These are phyloP conservation scores for Chrysopilus asiliformis DNA, from an alignment of 2,888 invertebrate genomes.

Conservation along the genomic window DNA sequence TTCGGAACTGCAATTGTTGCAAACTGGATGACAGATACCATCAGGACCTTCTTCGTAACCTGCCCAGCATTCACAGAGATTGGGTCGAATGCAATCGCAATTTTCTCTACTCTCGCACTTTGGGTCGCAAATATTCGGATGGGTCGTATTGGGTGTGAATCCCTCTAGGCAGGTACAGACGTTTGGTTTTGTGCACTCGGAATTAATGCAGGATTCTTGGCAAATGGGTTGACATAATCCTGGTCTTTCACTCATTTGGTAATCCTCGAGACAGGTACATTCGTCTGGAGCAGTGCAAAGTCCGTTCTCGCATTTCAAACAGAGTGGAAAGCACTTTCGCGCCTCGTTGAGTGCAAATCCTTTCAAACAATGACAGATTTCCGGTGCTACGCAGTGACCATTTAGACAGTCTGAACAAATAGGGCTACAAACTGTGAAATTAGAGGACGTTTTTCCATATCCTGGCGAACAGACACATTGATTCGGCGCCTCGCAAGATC, in stretches of 20 bases:
- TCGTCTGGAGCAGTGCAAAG: constrained; percentile 19
- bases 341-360: background rate
- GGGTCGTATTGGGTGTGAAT: too few species aligned
- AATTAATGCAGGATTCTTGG: constrained; percentile 27
- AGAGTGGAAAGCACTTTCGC: constrained; percentile 12
- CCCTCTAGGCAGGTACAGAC: constrained; percentile 25
- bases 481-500: constrained; percentile 34
- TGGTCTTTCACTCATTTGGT: constrained; percentile 25
- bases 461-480: constrained; percentile 33
- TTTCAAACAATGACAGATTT: constrained; percentile 9
- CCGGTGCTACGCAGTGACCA: constrained; percentile 5
- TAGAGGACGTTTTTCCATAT: constrained; percentile 17
- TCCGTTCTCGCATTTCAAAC: constrained; percentile 21
- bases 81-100: too few species aligned
- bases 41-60: too few species aligned
- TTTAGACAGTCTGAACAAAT: constrained; percentile 3
- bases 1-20: too few species aligned
- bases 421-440: constrained; percentile 3
- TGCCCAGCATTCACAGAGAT: too few species aligned
- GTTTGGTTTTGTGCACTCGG: constrained; percentile 24
- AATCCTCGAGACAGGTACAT: constrained; percentile 28
- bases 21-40: too few species aligned
- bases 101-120: too few species aligned
- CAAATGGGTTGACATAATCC: constrained; percentile 21
- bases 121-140: too few species aligned